Evolutionary conservation across 1,140 invertebrate species (phyloP).

Genomic region (Heliothis subflexa): DNA sequence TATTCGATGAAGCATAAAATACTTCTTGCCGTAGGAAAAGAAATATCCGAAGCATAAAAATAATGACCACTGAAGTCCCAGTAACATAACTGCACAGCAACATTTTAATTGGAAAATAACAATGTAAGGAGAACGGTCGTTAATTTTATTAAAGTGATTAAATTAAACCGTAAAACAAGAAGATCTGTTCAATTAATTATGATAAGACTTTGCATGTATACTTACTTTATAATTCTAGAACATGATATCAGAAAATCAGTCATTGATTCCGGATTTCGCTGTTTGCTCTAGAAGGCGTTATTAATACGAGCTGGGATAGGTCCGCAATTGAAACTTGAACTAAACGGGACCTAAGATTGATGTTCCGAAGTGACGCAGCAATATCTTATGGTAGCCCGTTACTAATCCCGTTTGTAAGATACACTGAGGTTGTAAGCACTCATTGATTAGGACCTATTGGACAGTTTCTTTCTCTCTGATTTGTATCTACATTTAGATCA

Average conservation of each 20-base stretch:
- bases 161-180: too few species aligned
- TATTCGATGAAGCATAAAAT: too few species aligned
- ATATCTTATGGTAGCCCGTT: conserved; percentile 29
- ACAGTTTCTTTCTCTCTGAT: conserved; percentile 1
- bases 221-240: neutral
- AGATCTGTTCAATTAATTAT: too few species aligned
- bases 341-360: conserved; percentile 39
- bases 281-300: neutral
- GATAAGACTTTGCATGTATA: too few species aligned
- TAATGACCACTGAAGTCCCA: neutral
- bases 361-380: conserved; percentile 30
- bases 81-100: neutral
- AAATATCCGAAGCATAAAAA: too few species aligned
- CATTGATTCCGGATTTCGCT: neutral
- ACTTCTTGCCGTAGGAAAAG: too few species aligned
- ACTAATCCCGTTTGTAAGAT: conserved; percentile 39
- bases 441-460: conserved; percentile 24
- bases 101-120: too few species aligned
- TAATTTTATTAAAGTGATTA: neutral
- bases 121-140: too few species aligned
- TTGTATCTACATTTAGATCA: neutral
- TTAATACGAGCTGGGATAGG: conserved; percentile 1
- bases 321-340: conserved; percentile 17
- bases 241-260: conserved; percentile 6
- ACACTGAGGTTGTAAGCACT: conserved; percentile 3